These are phyloP conservation scores for Nyctibius grandis DNA, from an alignment of 2,797 vertebrate species.

Conservation along the genomic window DNA sequence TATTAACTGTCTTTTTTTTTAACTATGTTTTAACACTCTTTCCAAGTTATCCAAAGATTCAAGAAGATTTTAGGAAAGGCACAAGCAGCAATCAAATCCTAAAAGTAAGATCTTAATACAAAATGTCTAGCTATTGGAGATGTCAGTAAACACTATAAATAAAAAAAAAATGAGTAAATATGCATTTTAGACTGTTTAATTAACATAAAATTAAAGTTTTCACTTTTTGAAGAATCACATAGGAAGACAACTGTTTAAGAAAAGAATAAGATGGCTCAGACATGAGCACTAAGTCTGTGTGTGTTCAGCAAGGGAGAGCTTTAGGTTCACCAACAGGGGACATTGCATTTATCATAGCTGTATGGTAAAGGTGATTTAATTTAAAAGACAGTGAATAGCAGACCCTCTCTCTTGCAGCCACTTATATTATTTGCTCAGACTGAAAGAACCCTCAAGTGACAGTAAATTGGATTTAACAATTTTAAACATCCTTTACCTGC, in stretches of 20 bases:
- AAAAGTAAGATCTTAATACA: not conserved
- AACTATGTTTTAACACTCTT: no score
- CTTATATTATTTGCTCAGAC: not conserved
- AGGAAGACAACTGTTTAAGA: not conserved
- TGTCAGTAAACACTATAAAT: not conserved
- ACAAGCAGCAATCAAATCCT: conserved; percentile 63
- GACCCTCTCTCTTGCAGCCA: not conserved
- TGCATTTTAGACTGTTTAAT: not conserved
- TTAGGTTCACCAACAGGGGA: not conserved
- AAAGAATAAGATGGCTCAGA: not conserved
- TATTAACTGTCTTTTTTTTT: not conserved
- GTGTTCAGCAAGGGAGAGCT: not conserved
- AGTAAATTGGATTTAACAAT: not conserved
- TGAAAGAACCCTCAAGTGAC: not conserved
- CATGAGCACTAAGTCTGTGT: not conserved
- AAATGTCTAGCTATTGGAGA: not conserved
- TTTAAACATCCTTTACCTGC: not conserved
- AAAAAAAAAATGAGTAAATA: not conserved
- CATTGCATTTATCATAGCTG: not conserved
- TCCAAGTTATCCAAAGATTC: conserved; percentile 75
- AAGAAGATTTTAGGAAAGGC: conserved; percentile 74
- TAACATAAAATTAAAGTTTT: not conserved
- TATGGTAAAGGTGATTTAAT: not conserved
- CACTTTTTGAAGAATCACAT: not conserved
- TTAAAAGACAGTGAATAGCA: not conserved